These are phyloP conservation scores for Zaprionus tsacasi DNA, from an alignment of 1,140 invertebrate species.

Conservation along the genomic window DNA sequence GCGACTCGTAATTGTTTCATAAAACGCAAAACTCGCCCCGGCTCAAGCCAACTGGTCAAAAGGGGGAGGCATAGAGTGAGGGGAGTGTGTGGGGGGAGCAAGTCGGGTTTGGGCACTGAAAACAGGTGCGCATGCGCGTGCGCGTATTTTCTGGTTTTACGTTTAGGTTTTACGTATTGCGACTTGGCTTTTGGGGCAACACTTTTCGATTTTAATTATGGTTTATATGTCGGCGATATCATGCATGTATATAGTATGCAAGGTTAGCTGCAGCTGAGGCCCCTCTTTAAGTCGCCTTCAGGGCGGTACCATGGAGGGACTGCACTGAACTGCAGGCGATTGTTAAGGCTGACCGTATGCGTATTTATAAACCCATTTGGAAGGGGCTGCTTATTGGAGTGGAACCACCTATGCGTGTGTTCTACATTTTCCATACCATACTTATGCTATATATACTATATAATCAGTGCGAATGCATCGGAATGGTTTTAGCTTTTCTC, in stretches of 20 bases:
- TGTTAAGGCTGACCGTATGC: slow-evolving; percentile 25
- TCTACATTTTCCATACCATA: slow-evolving; percentile 20
- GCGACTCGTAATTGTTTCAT: slow-evolving; percentile 76
- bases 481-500: slow-evolving; percentile 9
- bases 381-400: slow-evolving; percentile 39
- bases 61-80: slow-evolving; percentile 4
- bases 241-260: neutral
- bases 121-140: slow-evolving; percentile 68
- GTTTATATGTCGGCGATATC: slow-evolving; percentile 60
- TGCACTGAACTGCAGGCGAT: slow-evolving; percentile 1
- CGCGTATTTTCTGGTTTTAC: slow-evolving; percentile 57
- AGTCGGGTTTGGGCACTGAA: slow-evolving; percentile 19
- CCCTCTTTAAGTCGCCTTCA: slow-evolving; percentile 5
- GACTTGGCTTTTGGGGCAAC: slow-evolving; percentile 63
- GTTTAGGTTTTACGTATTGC: slow-evolving; percentile 52
- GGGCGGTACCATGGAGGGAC: slow-evolving; percentile 5
- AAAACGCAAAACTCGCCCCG: slow-evolving; percentile 68
- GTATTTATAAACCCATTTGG: slow-evolving; percentile 32
- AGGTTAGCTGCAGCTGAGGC: neutral
- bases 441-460: slow-evolving; percentile 3
- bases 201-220: slow-evolving; percentile 76
- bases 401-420: slow-evolving; percentile 26
- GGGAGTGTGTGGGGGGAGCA: neutral
- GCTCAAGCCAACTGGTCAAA: slow-evolving; percentile 11
- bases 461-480: slow-evolving; percentile 23